Base-by-base conservation (phyloP, 2,888 invertebrate genomes). In the Rotaria macrura region DNA sequence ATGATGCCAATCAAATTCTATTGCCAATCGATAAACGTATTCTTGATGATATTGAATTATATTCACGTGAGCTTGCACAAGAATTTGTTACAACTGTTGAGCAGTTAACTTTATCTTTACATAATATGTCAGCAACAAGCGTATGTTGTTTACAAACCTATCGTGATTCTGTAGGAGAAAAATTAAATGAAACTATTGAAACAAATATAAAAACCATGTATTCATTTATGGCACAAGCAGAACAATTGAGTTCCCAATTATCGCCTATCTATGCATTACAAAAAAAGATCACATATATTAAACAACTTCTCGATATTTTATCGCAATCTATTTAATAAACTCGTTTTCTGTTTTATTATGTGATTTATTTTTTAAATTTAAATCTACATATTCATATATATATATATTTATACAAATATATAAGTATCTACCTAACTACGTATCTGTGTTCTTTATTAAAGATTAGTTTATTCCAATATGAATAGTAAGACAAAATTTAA, bases 71-170 rank as follows among this genome's bases (percentile, higher is more conserved):
- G 25, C 40, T 74, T 74, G 74, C 74, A 6, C 23, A 43, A 25
- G 74, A 74, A 25, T 74, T 74, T 43, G 74, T 74, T 25, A 38
- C 23, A n/a, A 40, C 40, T 2, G 25, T 74, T 40, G 74, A 74
- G n/a, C 74, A 74, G 25, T 40, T 74, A 43, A 74, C 74, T 84
- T 1, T 57, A 29, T 52, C 65, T 40, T 43, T 86, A 10, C 74
- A 86, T 84, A 65, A 86, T 29, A 84, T 86, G 49, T 86, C 86
- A n/a, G 86, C 86, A 4, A 74, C 84, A 17, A 86, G 86, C 84
- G 86, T 86, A 29, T 86, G 86, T 38, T 84, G 84, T 34, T 40
- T 86, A 54, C 86, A 86, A 74, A 86, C 84, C 17, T 86, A 57
- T 54, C 84, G 84, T 40, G 84, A 86, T n/a, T 43, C 74, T 38